Evolutionary conservation across 2,888 invertebrate genomes (phyloP).

Genomic region (Philhelius pedissequus): DNA sequence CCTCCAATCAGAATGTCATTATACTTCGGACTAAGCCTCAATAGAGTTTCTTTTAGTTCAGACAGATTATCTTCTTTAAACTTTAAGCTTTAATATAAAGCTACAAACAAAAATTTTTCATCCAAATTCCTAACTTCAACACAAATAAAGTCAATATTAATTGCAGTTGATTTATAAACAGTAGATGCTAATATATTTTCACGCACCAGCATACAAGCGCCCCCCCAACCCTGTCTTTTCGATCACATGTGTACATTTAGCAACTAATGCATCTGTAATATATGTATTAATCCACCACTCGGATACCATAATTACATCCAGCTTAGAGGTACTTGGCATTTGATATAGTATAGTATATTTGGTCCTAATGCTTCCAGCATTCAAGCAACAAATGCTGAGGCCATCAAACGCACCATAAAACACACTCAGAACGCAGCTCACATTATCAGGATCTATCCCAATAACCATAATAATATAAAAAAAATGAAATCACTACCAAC

Average conservation of each 20-base stretch:
- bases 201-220: neutral
- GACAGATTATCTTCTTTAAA: neutral
- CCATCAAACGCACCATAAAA: too few relatives aligned
- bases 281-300: neutral
- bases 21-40: neutral
- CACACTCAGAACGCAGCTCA: too few relatives aligned
- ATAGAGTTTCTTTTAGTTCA: neutral
- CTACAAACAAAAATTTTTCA: neutral
- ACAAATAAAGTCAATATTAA: neutral
- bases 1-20: neutral
- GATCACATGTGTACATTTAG: too few relatives aligned
- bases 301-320: neutral
- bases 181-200: neutral
- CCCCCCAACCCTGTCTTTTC: neutral
- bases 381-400: too few relatives aligned
- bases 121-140: neutral
- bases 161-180: neutral
- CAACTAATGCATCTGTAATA: neutral
- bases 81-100: neutral
- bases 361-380: too few relatives aligned
- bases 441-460: too few relatives aligned
- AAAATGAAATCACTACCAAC: too few relatives aligned
- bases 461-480: too few relatives aligned
- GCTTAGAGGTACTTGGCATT: too few relatives aligned
- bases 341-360: too few relatives aligned